Evolutionary conservation across 2,113 vertebrate genomes (phyloP).

Genomic region (Promerops cafer): DNA sequence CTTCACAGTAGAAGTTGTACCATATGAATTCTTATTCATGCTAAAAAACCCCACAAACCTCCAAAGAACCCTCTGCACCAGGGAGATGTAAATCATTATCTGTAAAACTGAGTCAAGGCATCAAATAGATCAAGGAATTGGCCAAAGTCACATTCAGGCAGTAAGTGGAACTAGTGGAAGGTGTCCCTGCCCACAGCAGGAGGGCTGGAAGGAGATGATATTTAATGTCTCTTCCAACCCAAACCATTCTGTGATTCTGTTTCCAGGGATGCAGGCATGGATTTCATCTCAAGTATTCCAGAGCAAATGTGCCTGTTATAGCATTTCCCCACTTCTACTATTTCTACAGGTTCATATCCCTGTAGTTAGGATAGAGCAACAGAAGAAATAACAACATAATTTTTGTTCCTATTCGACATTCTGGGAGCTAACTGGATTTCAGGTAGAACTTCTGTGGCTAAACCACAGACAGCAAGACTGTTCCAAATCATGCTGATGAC

Average conservation of each 20-base stretch:
- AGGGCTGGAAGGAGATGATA: rapidly evolving
- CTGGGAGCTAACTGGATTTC: not conserved
- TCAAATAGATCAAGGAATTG: not conserved
- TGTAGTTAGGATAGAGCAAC: not conserved
- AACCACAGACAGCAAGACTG: not conserved
- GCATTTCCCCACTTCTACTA: not conserved
- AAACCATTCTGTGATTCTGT: not conserved
- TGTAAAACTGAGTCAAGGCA: not conserved
- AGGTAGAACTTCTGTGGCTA: not conserved
- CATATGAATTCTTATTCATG: not conserved
- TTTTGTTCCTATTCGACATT: too few species aligned
- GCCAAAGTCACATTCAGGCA: not conserved
- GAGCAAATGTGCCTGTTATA: rapidly evolving
- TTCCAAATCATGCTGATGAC: not conserved
- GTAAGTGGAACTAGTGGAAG: not conserved
- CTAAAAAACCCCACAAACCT: not conserved
- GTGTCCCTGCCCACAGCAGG: not conserved
- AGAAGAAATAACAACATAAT: not conserved
- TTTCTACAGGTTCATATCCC: not conserved
- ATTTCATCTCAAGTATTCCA: not conserved
- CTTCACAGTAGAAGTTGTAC: not conserved
- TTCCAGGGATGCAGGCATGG: not conserved
- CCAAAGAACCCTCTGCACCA: not conserved
- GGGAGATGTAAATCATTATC: rapidly evolving
- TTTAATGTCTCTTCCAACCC: not conserved